A percentile compares a stretch with the other conserved stretches of the same genome.
These are phyloP conservation scores for Polylopha cassiicola DNA, from an alignment of 2,888 invertebrate genomes.

Conservation along the genomic window DNA sequence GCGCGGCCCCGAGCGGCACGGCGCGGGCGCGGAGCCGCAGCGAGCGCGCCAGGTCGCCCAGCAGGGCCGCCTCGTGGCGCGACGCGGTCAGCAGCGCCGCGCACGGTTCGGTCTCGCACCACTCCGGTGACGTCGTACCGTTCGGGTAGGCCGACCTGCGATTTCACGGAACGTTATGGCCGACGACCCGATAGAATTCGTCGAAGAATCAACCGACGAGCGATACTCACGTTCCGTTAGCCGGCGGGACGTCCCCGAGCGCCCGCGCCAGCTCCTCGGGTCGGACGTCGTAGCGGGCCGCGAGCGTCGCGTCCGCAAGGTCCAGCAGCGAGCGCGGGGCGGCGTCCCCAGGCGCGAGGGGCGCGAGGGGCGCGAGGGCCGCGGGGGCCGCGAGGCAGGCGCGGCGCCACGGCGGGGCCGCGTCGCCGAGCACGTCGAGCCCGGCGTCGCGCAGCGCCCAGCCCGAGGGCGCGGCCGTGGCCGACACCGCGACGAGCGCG, in stretches of 20 bases:
- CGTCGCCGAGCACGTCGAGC: slow-evolving; percentile 50
- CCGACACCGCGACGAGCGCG: slow-evolving; percentile 39
- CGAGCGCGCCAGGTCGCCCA: slow-evolving; percentile 31
- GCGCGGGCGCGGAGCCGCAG: slow-evolving; percentile 36
- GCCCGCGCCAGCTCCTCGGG: slow-evolving; percentile 11
- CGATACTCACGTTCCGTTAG: neutral
- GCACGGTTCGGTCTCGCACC: slow-evolving; percentile 56
- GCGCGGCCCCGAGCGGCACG: slow-evolving; percentile 27
- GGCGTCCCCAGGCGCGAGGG: slow-evolving; percentile 27
- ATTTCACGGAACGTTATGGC: slow-evolving; percentile 19
- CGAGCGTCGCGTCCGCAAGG: slow-evolving; percentile 35
- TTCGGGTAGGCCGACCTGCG: slow-evolving; percentile 51
- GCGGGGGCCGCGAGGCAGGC: slow-evolving; percentile 37
- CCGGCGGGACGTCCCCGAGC: neutral
- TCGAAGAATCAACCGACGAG: neutral
- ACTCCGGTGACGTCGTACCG: slow-evolving; percentile 77
- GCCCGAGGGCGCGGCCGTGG: slow-evolving; percentile 34
- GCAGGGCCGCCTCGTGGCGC: slow-evolving; percentile 40
- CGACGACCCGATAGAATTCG: neutral
- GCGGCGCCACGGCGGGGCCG: slow-evolving; percentile 44
- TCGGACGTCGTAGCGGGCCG: slow-evolving; percentile 34
- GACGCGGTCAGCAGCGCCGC: slow-evolving; percentile 44
- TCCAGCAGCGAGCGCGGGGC: slow-evolving; percentile 50
- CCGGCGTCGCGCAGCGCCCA: slow-evolving; percentile 46
- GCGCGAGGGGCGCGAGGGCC: slow-evolving; percentile 31